Base-by-base conservation (phyloP, 1,140 invertebrate species). In the Hesperophylax magnus region DNA sequence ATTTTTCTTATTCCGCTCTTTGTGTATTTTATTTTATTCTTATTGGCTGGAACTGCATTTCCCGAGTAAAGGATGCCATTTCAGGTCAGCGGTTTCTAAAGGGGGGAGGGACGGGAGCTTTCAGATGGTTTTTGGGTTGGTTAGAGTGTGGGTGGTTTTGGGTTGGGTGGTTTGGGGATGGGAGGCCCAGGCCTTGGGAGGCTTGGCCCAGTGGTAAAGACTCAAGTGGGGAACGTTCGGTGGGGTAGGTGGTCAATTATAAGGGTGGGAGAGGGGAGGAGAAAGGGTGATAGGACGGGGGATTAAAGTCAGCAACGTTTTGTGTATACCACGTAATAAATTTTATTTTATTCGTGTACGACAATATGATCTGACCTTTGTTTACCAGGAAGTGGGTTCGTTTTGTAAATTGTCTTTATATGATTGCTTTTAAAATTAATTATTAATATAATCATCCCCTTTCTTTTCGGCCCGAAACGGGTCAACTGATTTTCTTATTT, bases 21-120 rank as follows among this genome's bases (percentile, higher is more conserved):
- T 77, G 18, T 77, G 53, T 76, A 56, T 78, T 67, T 47, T 53
- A n/a, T 75, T 80, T 63, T 75, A 61, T 65, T 74, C 60, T 31
- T 80, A 80, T 80, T 63, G 78, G 54, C 54, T 31, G 78, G 39
- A 80, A 80, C 63, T 81, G 80, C 80, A 81, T 72, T 81, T 81
- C 54, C 63, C 77, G 58, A 56, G 77, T 77, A 69, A 77, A 75
- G 58, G 72, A 69, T 75, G 77, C 81, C 77, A 82, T 54, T 82
- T 78, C 81, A 58, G 69, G 77, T 82, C 81, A 82, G 81, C 72
- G 77, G 71, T 82, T 82, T 79, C 47, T 20, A 53, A 63, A 34
- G 31, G 58, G 27, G 22, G 22, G 39, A 52, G n/a, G 67, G 31
- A 18, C 1, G 22, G 17, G 27, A 17, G 22, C 6, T 15, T 6